Conservation (phyloP, 2,797 vertebrate genomes). For the Otolemur crassicaudatus region DNA sequence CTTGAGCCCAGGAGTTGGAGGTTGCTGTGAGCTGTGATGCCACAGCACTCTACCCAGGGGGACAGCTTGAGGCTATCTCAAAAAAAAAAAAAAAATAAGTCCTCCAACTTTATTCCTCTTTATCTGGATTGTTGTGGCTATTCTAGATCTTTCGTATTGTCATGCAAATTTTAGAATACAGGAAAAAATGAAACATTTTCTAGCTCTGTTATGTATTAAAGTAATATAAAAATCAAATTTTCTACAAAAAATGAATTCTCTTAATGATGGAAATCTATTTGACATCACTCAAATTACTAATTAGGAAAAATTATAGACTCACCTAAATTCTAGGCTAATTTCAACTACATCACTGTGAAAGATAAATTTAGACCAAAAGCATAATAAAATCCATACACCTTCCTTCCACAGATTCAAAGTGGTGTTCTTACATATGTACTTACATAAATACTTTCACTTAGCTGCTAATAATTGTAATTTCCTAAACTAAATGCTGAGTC, state of each 20-base stretch:
- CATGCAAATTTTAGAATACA: conserved; percentile 38
- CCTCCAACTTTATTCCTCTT: conserved; percentile 19
- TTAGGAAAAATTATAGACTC: not conserved
- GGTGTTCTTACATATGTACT: not conserved
- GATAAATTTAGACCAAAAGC: conserved; percentile 56
- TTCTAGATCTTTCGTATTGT: conserved; percentile 48
- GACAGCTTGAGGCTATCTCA: too few species aligned
- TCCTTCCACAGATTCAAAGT: not conserved
- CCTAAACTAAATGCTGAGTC: conserved; percentile 10
- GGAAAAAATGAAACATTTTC: conserved; percentile 38
- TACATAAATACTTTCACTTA: conserved; percentile 16
- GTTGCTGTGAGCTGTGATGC: too few species aligned
- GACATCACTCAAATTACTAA: conserved; percentile 38
- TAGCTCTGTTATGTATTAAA: conserved; percentile 54
- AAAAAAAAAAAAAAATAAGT: not conserved
- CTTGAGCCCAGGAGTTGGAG: too few species aligned
- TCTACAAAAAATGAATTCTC: conserved; percentile 9
- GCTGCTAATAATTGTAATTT: conserved; percentile 9
- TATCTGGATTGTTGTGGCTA: not conserved
- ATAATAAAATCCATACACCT: conserved; percentile 3
- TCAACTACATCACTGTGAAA: conserved; percentile 43
- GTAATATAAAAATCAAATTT: conserved; percentile 40
- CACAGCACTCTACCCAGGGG: too few species aligned
- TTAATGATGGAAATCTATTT: conserved; percentile 3
- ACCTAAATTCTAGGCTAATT: conserved; percentile 52